phyloP scores from a whole-genome alignment of 2,113 vertebrate species.

The Ceyx melanurus region DNA sequence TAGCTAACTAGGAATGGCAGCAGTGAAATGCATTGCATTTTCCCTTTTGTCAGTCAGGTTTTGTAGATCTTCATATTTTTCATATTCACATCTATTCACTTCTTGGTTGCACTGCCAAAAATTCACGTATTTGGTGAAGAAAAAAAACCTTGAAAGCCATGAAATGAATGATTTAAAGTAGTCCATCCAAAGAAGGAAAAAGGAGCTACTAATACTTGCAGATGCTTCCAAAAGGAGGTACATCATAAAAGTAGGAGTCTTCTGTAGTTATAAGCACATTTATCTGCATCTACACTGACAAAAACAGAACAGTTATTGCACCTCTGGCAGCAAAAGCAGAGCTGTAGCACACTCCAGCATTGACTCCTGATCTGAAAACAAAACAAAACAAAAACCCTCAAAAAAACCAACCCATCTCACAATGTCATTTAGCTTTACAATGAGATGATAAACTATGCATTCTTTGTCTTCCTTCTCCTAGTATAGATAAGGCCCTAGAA shows the following conservation, averaged over 20 bases:
- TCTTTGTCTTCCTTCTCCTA: slow-evolving; percentile 31
- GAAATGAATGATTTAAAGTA: not conserved
- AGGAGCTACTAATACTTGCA: not conserved
- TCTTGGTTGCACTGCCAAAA: not conserved
- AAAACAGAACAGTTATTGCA: slow-evolving; percentile 36
- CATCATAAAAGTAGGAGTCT: not conserved
- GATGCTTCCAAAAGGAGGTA: not conserved
- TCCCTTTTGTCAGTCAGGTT: not conserved
- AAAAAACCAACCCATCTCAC: not conserved
- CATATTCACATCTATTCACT: not conserved
- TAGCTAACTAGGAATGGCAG: not conserved
- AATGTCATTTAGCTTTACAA: slow-evolving; percentile 26
- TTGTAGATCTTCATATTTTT: not conserved
- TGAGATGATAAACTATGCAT: not conserved
- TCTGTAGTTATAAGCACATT: not conserved
- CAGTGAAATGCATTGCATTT: not conserved
- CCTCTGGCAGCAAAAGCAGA: not conserved
- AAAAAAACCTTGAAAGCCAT: not conserved
- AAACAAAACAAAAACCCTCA: not conserved
- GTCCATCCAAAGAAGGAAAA: not conserved
- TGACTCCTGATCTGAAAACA: not conserved
- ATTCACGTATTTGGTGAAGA: not conserved
- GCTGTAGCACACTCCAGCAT: not conserved
- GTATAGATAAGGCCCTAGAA: slow-evolving; percentile 24
- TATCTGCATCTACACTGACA: not conserved